phyloP scores from a whole-genome alignment of 2,797 vertebrate species.

The Danio albolineatus region DNA sequence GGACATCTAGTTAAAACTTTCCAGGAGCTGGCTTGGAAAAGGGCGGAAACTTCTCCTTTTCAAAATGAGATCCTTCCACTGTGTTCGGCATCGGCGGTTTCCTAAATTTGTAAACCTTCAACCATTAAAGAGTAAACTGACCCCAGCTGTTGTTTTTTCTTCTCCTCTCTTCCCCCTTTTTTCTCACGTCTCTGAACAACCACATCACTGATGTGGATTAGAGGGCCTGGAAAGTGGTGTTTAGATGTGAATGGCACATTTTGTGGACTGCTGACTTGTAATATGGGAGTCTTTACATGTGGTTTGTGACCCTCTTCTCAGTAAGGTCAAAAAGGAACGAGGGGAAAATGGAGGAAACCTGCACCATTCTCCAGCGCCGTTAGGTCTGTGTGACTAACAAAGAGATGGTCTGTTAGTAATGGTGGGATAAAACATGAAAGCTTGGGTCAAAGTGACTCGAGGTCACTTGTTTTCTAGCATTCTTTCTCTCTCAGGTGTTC shows the following conservation, averaged over 20 bases:
- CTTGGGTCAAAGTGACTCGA: slow-evolving; percentile 18
- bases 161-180: slow-evolving; percentile 3
- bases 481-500: slow-evolving; percentile 25
- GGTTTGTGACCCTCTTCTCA: slow-evolving; percentile 75
- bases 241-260: slow-evolving; percentile 75
- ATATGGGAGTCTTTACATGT: slow-evolving; percentile 77
- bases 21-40: slow-evolving; percentile 67
- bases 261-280: slow-evolving; percentile 74
- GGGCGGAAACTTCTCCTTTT: slow-evolving; percentile 64
- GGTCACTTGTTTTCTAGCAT: slow-evolving; percentile 2
- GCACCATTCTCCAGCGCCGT: slow-evolving; percentile 33
- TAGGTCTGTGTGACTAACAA: slow-evolving; percentile 43
- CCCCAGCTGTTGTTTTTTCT: slow-evolving; percentile 64
- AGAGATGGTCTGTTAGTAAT: slow-evolving; percentile 43
- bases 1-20: slow-evolving; percentile 69
- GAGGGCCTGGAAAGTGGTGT: slow-evolving; percentile 60
- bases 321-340: slow-evolving; percentile 66
- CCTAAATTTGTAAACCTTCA: slow-evolving; percentile 73
- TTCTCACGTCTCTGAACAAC: slow-evolving; percentile 57
- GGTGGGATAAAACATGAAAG: slow-evolving; percentile 21
- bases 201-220: slow-evolving; percentile 75
- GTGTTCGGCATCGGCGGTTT: slow-evolving; percentile 67
- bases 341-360: slow-evolving; percentile 36
- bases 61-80: slow-evolving; percentile 60
- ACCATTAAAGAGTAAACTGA: slow-evolving; percentile 68